Evolutionary conservation across 2,113 vertebrate genomes (phyloP), one percentile per base, ranked within the genome.

Genomic region (Lepus europaeus): DNA sequence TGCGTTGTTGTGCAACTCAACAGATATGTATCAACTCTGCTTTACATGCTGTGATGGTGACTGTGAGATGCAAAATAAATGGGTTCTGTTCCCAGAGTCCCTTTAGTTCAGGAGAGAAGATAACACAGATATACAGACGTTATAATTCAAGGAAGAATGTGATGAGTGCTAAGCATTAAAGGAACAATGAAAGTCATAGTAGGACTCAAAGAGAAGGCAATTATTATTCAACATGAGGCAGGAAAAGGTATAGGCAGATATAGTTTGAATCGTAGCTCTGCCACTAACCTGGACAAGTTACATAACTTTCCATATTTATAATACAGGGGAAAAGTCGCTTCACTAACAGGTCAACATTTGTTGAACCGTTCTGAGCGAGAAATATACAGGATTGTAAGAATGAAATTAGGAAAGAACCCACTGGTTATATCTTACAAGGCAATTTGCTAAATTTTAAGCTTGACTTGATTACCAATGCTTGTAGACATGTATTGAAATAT

Each of bases 321-420:
- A 53, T 13, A 85, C 0, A 82, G n/a, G 2, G 11, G 20, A n/a
- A 79, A 96, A 79, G 7, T 76, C 17, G 49, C 23, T 79, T 89
- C 17, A 72, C 63, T 86, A 91, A 6, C 45, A 45, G 45, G 45
- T 16, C 39, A 36, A 69, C 1, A 56, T 64, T 87, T 53, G 39
- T 56, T 87, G 29, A 83, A 12, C 70, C 33, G 22, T 10, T 69
- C 84, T 33, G 36, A 77, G 11, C 25, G 77, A 61, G 14, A 80
- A 25, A 25, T 74, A 91, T 83, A 31, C 6, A 69, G 1, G 31
- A 83, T 56, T 56, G 3, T 90, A 36, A 79, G 49, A 74, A 87
- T 51, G 78, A n/a, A 23, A 56, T 79, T 69, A 93, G n/a, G 29
- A 89, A 93, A 74, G 59, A 89, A 89, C 6, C 22, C 31, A 31